Conservation (phyloP, 2,888 invertebrate species). For the Anticlea derivata region DNA sequence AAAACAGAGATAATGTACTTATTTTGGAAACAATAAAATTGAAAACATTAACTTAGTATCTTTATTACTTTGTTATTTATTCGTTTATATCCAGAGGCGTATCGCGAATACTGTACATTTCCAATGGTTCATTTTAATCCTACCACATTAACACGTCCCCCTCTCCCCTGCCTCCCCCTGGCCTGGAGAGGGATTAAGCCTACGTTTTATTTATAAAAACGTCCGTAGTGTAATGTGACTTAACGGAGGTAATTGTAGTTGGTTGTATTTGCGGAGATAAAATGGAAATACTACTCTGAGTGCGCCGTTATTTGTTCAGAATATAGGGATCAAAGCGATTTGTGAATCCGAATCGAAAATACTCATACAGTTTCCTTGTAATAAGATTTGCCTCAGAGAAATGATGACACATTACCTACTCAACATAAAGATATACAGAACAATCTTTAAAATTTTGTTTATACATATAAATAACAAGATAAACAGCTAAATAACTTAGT, state of each 20-base stretch:
- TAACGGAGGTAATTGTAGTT: slow-evolving; percentile 19
- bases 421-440: too few species aligned
- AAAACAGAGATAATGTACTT: too few species aligned
- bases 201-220: slow-evolving; percentile 36
- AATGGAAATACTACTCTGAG: not conserved
- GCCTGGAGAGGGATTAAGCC: slow-evolving; percentile 29
- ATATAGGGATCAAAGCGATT: not conserved
- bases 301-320: not conserved
- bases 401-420: too few species aligned
- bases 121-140: slow-evolving; percentile 39
- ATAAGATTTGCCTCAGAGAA: too few species aligned
- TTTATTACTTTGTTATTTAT: slow-evolving; percentile 1
- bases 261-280: slow-evolving; percentile 13
- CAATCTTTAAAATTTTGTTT: too few species aligned
- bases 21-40: too few species aligned
- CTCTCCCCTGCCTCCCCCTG: slow-evolving; percentile 13
- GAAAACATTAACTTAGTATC: too few species aligned
- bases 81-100: slow-evolving; percentile 14
- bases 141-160: slow-evolving; percentile 36
- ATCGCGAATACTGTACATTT: slow-evolving; percentile 28
- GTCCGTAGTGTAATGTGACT: slow-evolving; percentile 31
- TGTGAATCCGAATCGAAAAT: too few species aligned
- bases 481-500: too few species aligned
- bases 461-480: too few species aligned
- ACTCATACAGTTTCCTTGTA: too few species aligned